Percentiles rank a stretch among this genome's conserved stretches.
phyloP scores from a whole-genome alignment of 2,888 invertebrate species.

The Nasonovia ribisnigri region DNA sequence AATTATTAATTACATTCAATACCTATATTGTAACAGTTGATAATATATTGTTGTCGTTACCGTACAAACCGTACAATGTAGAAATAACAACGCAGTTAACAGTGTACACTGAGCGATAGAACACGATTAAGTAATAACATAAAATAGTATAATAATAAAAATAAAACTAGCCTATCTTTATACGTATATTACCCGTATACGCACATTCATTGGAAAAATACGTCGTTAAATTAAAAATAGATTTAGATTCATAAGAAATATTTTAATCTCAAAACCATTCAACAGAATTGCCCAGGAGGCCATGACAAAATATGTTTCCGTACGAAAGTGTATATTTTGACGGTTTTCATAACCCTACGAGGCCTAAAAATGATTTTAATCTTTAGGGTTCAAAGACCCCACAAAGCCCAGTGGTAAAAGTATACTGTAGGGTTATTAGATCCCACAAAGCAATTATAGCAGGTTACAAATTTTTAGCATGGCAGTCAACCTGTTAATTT shows the following conservation, averaged over 20 bases:
- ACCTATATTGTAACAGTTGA: neutral
- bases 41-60: neutral
- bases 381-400: too few species aligned
- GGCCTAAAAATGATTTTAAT: too few species aligned
- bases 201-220: neutral
- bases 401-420: too few species aligned
- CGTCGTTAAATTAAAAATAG: conserved; percentile 20
- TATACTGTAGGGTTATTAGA: too few species aligned
- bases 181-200: conserved; percentile 1
- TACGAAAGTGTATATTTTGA: too few species aligned
- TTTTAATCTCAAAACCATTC: too few species aligned
- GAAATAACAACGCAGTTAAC: neutral
- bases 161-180: neutral
- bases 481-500: too few species aligned
- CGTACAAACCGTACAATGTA: neutral
- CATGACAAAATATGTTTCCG: too few species aligned
- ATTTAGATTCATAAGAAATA: neutral
- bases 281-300: too few species aligned
- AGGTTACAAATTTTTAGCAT: too few species aligned
- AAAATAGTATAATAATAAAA: conserved; percentile 8
- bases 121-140: neutral
- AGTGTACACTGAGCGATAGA: neutral
- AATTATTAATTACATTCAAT: neutral
- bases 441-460: too few species aligned
- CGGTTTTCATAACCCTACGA: too few species aligned